These are phyloP conservation scores for Hycleus phaleratus DNA, from an alignment of 1,140 invertebrate species.

Conservation along the genomic window DNA sequence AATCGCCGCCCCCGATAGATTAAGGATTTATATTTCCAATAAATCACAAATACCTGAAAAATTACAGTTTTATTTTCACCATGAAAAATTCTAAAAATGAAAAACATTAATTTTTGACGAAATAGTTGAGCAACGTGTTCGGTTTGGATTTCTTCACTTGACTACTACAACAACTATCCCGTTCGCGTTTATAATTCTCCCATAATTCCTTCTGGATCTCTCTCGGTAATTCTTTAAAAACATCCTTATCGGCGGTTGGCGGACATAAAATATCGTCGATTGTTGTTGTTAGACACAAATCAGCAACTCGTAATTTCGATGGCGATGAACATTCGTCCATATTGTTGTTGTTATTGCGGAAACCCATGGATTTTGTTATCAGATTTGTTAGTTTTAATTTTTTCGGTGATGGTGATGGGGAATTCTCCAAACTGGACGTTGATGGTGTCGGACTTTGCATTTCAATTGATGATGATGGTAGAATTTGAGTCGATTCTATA, in stretches of 20 bases:
- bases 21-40: no score
- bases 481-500: slow-evolving; percentile 39
- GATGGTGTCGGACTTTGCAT: slow-evolving; percentile 30
- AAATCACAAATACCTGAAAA: not conserved
- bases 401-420: slow-evolving; percentile 60
- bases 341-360: slow-evolving; percentile 40
- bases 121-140: slow-evolving; percentile 53
- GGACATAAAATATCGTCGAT: slow-evolving; percentile 46
- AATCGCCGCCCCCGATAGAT: no score
- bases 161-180: slow-evolving; percentile 2
- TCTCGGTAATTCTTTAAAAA: slow-evolving; percentile 52
- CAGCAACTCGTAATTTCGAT: slow-evolving; percentile 53
- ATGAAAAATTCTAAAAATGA: not conserved
- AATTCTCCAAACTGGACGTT: slow-evolving; percentile 44
- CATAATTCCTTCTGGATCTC: slow-evolving; percentile 56
- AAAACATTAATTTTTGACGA: slow-evolving; percentile 42
- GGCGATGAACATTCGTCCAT: slow-evolving; percentile 49
- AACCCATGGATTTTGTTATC: slow-evolving; percentile 38
- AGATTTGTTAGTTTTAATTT: slow-evolving; percentile 49
- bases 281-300: slow-evolving; percentile 49
- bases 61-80: not conserved
- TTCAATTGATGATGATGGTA: not conserved
- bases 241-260: slow-evolving; percentile 51
- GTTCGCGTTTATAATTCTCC: slow-evolving; percentile 46
- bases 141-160: slow-evolving; percentile 45